These are phyloP conservation scores for Chlorocebus sabaeus DNA, from an alignment of 2,113 vertebrate species.

Conservation along the genomic window DNA sequence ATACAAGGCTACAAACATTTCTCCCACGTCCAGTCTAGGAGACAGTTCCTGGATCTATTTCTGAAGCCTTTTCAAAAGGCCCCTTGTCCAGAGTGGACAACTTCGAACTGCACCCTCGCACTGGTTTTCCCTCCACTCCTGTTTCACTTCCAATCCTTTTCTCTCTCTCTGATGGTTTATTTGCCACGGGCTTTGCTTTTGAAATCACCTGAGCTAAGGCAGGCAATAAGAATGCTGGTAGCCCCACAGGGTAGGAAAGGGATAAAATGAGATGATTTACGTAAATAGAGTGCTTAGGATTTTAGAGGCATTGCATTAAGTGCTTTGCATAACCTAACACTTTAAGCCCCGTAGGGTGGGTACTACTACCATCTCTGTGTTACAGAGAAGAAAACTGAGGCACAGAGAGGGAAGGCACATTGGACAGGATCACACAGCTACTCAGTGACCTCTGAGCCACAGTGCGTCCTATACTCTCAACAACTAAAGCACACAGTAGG, in stretches of 20 bases:
- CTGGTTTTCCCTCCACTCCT: accelerated
- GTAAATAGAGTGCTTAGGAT: background rate
- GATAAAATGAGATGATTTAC: no score
- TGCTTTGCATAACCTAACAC: background rate
- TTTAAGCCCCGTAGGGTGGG: no score
- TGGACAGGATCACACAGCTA: background rate
- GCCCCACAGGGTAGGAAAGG: background rate
- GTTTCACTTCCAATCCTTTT: background rate
- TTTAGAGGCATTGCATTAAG: background rate
- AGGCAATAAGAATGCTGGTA: background rate
- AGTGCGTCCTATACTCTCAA: background rate
- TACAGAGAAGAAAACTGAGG: background rate
- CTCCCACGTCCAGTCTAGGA: background rate
- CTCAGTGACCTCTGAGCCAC: background rate
- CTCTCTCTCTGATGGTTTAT: background rate
- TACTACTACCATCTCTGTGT: background rate
- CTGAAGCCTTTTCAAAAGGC: background rate
- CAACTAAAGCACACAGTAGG: background rate
- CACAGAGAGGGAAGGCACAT: background rate
- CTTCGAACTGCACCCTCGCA: accelerated
- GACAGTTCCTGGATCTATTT: background rate
- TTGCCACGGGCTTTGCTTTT: background rate
- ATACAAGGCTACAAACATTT: background rate
- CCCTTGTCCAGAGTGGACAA: accelerated
- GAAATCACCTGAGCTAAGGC: background rate